A percentile compares a stretch with the other conserved stretches of the same genome.
Conservation (phyloP, 2,113 vertebrate genomes). For the Salvelinus namaycush region DNA sequence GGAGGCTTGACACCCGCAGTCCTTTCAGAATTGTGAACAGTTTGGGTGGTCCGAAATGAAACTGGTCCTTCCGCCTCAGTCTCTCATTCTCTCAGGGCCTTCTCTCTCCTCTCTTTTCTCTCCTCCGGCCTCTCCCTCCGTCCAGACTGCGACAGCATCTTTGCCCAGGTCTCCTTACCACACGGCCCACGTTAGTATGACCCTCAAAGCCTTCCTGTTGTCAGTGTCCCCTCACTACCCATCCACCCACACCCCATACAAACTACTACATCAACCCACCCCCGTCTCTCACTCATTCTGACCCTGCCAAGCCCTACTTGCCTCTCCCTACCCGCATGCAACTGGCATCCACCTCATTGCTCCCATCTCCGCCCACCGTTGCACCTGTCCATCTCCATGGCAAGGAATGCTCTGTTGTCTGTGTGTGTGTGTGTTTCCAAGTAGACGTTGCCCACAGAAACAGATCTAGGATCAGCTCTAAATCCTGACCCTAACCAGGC, state of each 20-base stretch:
- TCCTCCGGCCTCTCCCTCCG: slow-evolving; percentile 60
- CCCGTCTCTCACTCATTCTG: neutral
- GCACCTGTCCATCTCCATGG: neutral
- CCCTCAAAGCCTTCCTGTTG: slow-evolving; percentile 38
- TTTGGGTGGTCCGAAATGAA: neutral
- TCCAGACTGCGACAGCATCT: slow-evolving; percentile 80
- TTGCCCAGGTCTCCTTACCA: slow-evolving; percentile 78
- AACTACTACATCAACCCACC: neutral
- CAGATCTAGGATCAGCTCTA: too few species aligned
- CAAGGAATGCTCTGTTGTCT: neutral
- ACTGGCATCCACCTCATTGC: too few species aligned
- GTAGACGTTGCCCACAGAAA: too few species aligned
- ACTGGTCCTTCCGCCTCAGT: neutral
- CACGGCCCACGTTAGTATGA: slow-evolving; percentile 85
- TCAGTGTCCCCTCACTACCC: slow-evolving; percentile 10
- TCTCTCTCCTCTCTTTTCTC: neutral
- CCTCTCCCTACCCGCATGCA: too few species aligned
- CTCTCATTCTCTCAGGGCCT: neutral
- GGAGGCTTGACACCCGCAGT: too few species aligned
- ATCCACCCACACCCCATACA: neutral
- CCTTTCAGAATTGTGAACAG: too few species aligned
- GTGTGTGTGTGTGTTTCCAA: too few species aligned
- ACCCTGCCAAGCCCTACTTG: too few species aligned
- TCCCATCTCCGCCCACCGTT: slow-evolving; percentile 18
- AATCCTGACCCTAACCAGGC: too few species aligned